These are phyloP conservation scores for Anolis carolinensis DNA, from an alignment of 2,113 vertebrate species.

Conservation along the genomic window DNA sequence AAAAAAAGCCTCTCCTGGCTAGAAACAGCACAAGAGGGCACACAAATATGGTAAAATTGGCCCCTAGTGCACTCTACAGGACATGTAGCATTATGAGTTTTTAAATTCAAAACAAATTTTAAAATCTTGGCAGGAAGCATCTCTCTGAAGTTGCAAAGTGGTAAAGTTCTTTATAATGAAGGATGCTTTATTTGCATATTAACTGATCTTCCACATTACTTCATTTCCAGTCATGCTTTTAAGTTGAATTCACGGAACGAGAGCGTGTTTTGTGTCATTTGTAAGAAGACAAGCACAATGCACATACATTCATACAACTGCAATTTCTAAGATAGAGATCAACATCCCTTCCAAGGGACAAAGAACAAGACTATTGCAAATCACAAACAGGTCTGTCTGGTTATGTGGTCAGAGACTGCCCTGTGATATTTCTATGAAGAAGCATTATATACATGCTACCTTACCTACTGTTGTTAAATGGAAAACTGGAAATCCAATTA, in stretches of 20 bases:
- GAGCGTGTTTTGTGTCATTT: constrained; percentile 6
- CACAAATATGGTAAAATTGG: too few relatives aligned
- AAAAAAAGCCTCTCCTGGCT: too few relatives aligned
- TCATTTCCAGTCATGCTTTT: background rate
- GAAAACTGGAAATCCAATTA: background rate
- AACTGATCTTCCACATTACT: background rate
- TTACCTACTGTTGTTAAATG: background rate
- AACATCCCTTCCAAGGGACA: background rate
- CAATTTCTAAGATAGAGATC: background rate
- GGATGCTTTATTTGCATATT: background rate
- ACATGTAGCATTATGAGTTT: too few relatives aligned
- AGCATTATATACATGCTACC: background rate
- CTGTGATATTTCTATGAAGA: background rate
- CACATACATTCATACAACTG: constrained; percentile 7
- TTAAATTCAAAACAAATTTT: too few relatives aligned
- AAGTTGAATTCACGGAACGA: background rate
- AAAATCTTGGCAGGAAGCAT: too few relatives aligned
- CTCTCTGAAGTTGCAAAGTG: too few relatives aligned
- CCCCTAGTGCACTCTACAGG: too few relatives aligned
- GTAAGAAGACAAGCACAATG: background rate
- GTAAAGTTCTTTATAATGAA: background rate
- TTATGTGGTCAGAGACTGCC: background rate
- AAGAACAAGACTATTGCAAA: background rate
- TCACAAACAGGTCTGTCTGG: background rate
- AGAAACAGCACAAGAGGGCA: too few relatives aligned